Percentiles rank a stretch among this genome's conserved stretches.
phyloP scores from a whole-genome alignment of 2,888 invertebrate species.

The Rhaphigaster nebulosa region DNA sequence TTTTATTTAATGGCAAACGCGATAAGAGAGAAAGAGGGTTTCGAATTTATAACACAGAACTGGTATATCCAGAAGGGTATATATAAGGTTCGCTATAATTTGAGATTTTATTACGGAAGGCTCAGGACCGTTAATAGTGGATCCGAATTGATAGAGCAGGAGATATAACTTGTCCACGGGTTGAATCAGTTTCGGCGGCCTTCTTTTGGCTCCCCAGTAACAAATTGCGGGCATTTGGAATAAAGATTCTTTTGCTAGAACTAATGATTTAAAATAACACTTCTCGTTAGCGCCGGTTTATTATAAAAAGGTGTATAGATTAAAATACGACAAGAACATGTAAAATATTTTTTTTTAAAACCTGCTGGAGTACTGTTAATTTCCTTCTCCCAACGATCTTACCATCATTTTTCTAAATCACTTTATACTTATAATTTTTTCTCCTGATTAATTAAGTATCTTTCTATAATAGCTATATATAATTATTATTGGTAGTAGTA shows the following conservation, averaged over 20 bases:
- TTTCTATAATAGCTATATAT: too few species aligned
- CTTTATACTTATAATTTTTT: too few species aligned
- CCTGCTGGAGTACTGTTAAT: background rate
- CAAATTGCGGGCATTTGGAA: background rate
- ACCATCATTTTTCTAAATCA: too few species aligned
- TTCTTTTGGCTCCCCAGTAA: background rate
- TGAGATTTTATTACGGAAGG: background rate
- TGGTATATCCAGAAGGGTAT: slow-evolving; percentile 6
- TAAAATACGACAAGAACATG: background rate
- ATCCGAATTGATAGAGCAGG: background rate
- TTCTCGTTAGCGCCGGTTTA: background rate
- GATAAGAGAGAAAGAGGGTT: background rate
- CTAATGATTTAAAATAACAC: slow-evolving; percentile 11
- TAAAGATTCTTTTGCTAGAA: background rate
- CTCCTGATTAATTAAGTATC: too few species aligned
- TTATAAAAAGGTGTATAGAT: background rate
- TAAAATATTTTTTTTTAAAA: background rate
- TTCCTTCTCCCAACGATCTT: background rate
- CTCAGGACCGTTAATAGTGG: background rate
- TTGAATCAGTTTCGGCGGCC: background rate
- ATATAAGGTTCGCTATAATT: background rate
- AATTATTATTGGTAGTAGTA: too few species aligned
- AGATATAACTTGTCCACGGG: background rate
- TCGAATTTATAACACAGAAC: background rate
- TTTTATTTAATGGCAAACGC: background rate